These are phyloP conservation scores for Pseudoips prasinana DNA, from an alignment of 2,888 invertebrate genomes.

Conservation along the genomic window DNA sequence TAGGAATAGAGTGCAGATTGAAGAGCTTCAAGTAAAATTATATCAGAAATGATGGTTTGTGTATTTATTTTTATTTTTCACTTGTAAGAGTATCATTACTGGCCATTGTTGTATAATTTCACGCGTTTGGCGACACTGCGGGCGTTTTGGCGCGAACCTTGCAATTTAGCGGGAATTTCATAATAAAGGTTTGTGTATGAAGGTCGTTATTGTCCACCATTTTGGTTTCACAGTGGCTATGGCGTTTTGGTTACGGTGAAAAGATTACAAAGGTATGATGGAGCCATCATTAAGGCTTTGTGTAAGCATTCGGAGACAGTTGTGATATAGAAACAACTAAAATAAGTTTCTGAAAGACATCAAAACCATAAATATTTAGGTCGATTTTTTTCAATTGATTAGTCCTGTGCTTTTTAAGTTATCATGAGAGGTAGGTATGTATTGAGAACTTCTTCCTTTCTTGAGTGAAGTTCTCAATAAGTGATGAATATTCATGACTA, in stretches of 20 bases:
- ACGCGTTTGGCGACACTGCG: constrained; percentile 76
- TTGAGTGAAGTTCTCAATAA: too few relatives aligned
- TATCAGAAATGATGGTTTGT: constrained; percentile 44
- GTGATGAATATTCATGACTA: too few relatives aligned
- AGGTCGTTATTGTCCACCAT: constrained; percentile 44
- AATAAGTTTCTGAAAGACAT: too few relatives aligned
- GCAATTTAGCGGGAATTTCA: constrained; percentile 66
- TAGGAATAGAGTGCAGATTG: constrained; percentile 30
- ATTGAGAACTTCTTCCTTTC: too few relatives aligned
- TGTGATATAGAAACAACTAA: too few relatives aligned
- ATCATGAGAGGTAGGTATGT: too few relatives aligned
- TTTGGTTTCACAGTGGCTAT: constrained; percentile 41
- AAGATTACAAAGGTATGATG: constrained; percentile 35
- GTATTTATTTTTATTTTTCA: constrained; percentile 70
- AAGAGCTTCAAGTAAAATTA: constrained; percentile 22
- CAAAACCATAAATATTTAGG: too few relatives aligned
- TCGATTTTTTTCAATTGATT: too few relatives aligned
- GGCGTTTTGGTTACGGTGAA: constrained; percentile 37
- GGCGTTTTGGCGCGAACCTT: constrained; percentile 65
- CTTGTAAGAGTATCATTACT: constrained; percentile 73
- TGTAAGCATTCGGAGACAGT: too few relatives aligned
- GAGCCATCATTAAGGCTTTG: constrained; percentile 27
- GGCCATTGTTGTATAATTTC: constrained; percentile 75
- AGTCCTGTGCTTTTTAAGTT: too few relatives aligned
- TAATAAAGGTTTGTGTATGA: constrained; percentile 52